phyloP scores from a whole-genome alignment of 2,113 vertebrate genomes.

The Hiodon alosoides region DNA sequence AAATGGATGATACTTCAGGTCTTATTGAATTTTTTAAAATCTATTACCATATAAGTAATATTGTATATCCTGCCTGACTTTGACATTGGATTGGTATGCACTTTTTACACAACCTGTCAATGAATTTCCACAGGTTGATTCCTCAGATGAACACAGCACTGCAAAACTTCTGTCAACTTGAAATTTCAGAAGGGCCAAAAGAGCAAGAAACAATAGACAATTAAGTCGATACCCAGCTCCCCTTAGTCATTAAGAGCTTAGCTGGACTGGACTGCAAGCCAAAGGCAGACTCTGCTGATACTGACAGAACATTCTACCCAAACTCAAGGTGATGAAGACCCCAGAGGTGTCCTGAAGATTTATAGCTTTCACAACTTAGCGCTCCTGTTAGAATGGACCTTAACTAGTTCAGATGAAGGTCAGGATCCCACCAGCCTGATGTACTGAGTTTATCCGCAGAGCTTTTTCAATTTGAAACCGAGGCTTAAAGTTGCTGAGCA shows the following conservation, averaged over 20 bases:
- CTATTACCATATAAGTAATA: background rate
- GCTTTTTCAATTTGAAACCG: conserved; percentile 2
- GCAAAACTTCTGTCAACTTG: conserved; percentile 30
- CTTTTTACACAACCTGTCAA: conserved; percentile 42
- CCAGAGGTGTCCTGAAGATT: conserved; percentile 40
- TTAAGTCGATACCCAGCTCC: conserved; percentile 52
- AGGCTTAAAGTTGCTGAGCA: background rate
- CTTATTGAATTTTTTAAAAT: background rate
- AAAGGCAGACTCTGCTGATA: conserved; percentile 27
- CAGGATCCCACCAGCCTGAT: conserved; percentile 12
- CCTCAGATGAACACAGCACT: conserved; percentile 34
- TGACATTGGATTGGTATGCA: conserved; percentile 18
- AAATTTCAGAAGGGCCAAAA: conserved; percentile 39
- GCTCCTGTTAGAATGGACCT: background rate
- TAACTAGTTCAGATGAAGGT: conserved; percentile 15
- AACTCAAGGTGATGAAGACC: conserved; percentile 43
- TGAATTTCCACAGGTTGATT: conserved; percentile 26
- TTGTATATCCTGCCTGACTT: conserved; percentile 25
- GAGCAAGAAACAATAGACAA: conserved; percentile 48
- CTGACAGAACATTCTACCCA: conserved; percentile 27
- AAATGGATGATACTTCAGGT: background rate
- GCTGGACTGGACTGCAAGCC: conserved; percentile 37
- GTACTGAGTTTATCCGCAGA: conserved; percentile 4
- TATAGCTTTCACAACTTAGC: conserved; percentile 33
- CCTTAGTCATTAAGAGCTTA: conserved; percentile 52